phyloP scores from a whole-genome alignment of 1,140 invertebrate species.

The Aleiodes sp. region DNA sequence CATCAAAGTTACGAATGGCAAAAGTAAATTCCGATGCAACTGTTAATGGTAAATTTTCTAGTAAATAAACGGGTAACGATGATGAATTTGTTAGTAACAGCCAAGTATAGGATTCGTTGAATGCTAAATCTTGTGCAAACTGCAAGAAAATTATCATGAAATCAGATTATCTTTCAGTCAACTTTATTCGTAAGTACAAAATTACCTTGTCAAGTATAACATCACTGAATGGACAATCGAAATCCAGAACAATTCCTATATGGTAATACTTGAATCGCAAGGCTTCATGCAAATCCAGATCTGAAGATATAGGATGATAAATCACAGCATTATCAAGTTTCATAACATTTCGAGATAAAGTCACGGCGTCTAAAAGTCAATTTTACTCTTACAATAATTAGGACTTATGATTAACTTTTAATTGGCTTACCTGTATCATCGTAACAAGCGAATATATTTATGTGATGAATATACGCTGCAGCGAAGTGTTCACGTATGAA shows the following conservation, averaged over 20 bases:
- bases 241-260: slow-evolving; percentile 48
- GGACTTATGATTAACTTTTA: neutral
- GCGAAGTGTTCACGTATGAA: slow-evolving; percentile 17
- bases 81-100: slow-evolving; percentile 37
- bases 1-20: slow-evolving; percentile 33
- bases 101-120: slow-evolving; percentile 54
- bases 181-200: neutral
- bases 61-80: slow-evolving; percentile 30
- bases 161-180: too few relatives aligned
- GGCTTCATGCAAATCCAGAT: slow-evolving; percentile 29
- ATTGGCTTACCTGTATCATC: neutral
- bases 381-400: neutral
- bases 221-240: slow-evolving; percentile 44
- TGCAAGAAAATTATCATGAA: too few relatives aligned
- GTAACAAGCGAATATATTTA: slow-evolving; percentile 42
- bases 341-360: slow-evolving; percentile 25
- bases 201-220: slow-evolving; percentile 26
- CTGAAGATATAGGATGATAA: slow-evolving; percentile 31
- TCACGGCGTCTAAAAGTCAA: slow-evolving; percentile 25
- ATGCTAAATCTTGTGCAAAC: slow-evolving; percentile 30
- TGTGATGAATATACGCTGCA: slow-evolving; percentile 27
- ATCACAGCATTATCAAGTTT: slow-evolving; percentile 22
- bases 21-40: slow-evolving; percentile 47
- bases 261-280: slow-evolving; percentile 49
- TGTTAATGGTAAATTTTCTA: slow-evolving; percentile 42